A percentile compares a stretch with the other conserved stretches of the same genome.
phyloP scores from a whole-genome alignment of 2,888 invertebrate genomes.

The Globia sparganii region DNA sequence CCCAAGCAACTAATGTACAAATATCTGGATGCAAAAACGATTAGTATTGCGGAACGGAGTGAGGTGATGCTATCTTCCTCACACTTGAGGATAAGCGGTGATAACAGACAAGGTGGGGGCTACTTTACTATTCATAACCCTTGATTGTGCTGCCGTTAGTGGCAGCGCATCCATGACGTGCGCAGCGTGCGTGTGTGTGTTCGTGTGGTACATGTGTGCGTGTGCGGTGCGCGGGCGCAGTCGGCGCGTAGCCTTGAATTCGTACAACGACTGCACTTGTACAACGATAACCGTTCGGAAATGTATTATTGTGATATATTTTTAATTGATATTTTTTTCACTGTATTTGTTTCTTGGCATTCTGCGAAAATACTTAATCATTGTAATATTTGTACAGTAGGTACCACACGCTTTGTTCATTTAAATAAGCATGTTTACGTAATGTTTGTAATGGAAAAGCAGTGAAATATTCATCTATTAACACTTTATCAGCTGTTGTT shows the following conservation, averaged over 20 bases:
- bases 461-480: slow-evolving; percentile 15
- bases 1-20: slow-evolving; percentile 64
- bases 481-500: slow-evolving; percentile 29
- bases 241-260: slow-evolving; percentile 81
- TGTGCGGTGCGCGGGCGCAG: slow-evolving; percentile 71
- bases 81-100: slow-evolving; percentile 33
- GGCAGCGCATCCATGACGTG: slow-evolving; percentile 64
- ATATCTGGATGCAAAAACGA: slow-evolving; percentile 67
- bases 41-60: slow-evolving; percentile 58
- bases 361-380: background rate
- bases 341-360: slow-evolving; percentile 7
- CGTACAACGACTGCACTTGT: slow-evolving; percentile 88
- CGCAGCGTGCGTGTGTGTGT: slow-evolving; percentile 55
- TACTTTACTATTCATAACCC: slow-evolving; percentile 68
- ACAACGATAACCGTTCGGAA: slow-evolving; percentile 78
- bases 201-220: slow-evolving; percentile 41
- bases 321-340: slow-evolving; percentile 54
- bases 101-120: slow-evolving; percentile 58
- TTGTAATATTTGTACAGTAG: slow-evolving; percentile 9
- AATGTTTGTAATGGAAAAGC: slow-evolving; percentile 20
- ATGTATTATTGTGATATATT: slow-evolving; percentile 66
- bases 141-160: slow-evolving; percentile 69
- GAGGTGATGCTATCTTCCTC: slow-evolving; percentile 54
- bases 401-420: background rate
- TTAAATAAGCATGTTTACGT: slow-evolving; percentile 13